Evolutionary conservation across 2,797 vertebrate genomes (phyloP).

Genomic region (Alosa sapidissima): DNA sequence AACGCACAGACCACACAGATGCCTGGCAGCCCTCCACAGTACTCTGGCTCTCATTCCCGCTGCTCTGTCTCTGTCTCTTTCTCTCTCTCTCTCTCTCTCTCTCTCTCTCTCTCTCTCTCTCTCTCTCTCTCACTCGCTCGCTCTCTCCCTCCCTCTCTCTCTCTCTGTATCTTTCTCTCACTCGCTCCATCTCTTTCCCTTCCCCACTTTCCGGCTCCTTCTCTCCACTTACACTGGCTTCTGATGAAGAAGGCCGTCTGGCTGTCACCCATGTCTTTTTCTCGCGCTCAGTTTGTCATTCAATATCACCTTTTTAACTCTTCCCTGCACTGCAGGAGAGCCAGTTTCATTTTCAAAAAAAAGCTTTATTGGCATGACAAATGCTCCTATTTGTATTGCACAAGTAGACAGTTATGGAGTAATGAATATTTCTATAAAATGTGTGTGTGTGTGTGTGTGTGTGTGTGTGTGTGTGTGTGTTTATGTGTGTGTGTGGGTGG

Average conservation of each 20-base stretch:
- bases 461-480: no score
- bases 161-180: conserved; percentile 2
- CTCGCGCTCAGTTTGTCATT: conserved; percentile 18
- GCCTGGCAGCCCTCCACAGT: conserved; percentile 76
- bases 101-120: conserved; percentile 61
- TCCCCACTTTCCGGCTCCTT: conserved; percentile 1
- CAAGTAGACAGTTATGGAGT: background rate
- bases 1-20: conserved; percentile 82
- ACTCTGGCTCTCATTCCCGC: conserved; percentile 41
- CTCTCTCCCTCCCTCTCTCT: conserved; percentile 22
- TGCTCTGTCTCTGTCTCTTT: conserved; percentile 25
- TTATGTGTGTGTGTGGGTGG: no score
- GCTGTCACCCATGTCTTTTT: conserved; percentile 59
- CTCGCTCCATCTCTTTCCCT: background rate
- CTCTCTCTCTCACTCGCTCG: conserved; percentile 42
- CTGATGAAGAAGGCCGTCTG: conserved; percentile 58
- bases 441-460: background rate
- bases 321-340: conserved; percentile 11
- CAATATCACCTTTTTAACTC: conserved; percentile 48
- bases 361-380: background rate
- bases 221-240: conserved; percentile 54
- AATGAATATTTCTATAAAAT: background rate
- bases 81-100: conserved; percentile 35
- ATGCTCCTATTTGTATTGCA: background rate
- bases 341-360: background rate